These are phyloP conservation scores for Macrotrachela quadricornifera DNA, from an alignment of 1,140 invertebrate species.

Conservation along the genomic window DNA sequence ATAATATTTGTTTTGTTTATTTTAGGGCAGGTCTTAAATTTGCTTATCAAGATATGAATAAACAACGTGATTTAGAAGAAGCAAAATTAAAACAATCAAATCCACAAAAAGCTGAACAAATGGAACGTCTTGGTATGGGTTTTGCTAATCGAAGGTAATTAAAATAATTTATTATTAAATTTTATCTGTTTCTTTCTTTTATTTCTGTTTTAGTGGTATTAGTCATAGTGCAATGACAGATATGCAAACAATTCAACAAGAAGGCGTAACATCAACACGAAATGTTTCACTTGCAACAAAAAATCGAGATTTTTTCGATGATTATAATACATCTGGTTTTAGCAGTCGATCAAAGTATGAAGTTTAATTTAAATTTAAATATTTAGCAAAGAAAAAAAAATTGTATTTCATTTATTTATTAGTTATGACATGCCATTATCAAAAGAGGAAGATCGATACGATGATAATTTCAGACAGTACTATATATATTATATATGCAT, in stretches of 20 bases:
- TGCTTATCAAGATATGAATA: constrained; percentile 61
- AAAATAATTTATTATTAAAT: constrained; percentile 1
- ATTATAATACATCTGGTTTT: constrained; percentile 33
- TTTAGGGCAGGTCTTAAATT: constrained; percentile 49
- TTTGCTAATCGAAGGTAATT: constrained; percentile 41
- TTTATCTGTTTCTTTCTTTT: not conserved
- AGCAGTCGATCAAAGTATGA: constrained; percentile 22
- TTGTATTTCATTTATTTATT: too few species aligned
- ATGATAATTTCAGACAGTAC: not conserved
- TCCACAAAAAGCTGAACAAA: constrained; percentile 63
- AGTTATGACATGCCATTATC: not conserved
- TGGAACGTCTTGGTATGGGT: constrained; percentile 82
- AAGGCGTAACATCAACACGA: constrained; percentile 14
- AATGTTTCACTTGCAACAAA: constrained; percentile 8
- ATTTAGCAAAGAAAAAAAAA: too few species aligned
- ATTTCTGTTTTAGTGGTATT: constrained; percentile 44
- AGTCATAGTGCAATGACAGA: constrained; percentile 77
- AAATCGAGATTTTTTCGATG: constrained; percentile 25
- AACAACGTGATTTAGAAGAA: constrained; percentile 53
- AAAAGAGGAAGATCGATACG: not conserved
- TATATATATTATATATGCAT: not conserved
- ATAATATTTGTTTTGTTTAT: not conserved
- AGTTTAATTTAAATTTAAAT: not conserved
- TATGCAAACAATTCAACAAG: constrained; percentile 76
- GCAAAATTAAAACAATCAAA: constrained; percentile 51